These are phyloP conservation scores for Trissonchulus latispiculum DNA, from an alignment of 2,888 invertebrate genomes.

Conservation along the genomic window DNA sequence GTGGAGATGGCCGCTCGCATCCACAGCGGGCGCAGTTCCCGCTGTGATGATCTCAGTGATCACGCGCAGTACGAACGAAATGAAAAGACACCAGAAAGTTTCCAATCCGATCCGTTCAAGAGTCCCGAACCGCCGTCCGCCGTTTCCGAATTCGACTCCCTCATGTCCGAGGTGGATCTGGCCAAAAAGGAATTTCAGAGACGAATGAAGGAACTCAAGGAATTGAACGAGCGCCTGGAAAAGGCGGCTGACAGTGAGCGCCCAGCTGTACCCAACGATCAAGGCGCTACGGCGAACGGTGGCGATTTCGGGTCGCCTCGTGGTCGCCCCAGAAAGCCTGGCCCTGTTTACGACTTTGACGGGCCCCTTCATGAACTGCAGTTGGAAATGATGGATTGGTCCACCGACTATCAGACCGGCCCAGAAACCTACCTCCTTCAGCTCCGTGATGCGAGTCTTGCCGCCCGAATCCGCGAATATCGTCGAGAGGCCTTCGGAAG, in stretches of 20 bases:
- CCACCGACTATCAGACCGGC: constrained; percentile 76
- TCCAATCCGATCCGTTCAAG: neutral
- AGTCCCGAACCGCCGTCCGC: neutral
- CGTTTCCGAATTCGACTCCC: constrained; percentile 28
- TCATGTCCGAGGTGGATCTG: constrained; percentile 32
- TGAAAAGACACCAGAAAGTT: neutral
- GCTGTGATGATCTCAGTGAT: neutral
- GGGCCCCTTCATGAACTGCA: neutral
- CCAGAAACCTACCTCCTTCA: constrained; percentile 92
- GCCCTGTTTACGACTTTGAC: neutral
- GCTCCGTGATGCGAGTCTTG: constrained; percentile 82
- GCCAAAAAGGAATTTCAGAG: constrained; percentile 25
- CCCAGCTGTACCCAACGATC: neutral
- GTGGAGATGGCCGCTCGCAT: neutral
- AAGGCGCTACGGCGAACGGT: neutral
- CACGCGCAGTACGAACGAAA: too few relatives aligned
- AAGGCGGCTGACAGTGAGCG: constrained; percentile 12
- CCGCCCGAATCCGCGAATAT: constrained; percentile 52
- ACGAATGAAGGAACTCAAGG: constrained; percentile 13
- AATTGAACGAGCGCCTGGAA: neutral
- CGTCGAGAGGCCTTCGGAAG: constrained; percentile 23
- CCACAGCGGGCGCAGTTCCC: neutral
- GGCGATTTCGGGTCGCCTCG: neutral
- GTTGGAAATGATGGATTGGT: constrained; percentile 45
- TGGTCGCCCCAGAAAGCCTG: neutral